Evolutionary conservation across 2,113 vertebrate genomes (phyloP).

Genomic region (Cyanistes caeruleus): DNA sequence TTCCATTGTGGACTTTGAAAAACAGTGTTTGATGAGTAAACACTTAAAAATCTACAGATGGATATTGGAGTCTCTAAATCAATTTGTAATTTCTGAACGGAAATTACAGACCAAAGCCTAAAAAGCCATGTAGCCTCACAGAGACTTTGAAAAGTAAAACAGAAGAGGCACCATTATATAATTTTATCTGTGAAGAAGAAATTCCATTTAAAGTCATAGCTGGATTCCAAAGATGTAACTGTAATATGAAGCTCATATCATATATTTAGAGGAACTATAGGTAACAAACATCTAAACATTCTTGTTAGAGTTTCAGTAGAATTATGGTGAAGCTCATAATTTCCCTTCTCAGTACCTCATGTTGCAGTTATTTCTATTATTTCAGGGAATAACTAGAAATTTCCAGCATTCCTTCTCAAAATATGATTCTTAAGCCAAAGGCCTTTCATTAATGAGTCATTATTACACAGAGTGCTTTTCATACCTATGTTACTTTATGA

Average conservation of each 20-base stretch:
- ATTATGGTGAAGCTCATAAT: neutral
- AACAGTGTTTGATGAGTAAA: too few species aligned
- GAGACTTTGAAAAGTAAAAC: constrained; percentile 19
- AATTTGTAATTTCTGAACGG: constrained; percentile 46
- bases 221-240: neutral
- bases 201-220: neutral
- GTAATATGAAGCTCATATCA: neutral
- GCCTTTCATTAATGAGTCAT: neutral
- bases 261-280: neutral
- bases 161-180: neutral
- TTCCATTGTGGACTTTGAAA: too few species aligned
- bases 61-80: constrained; percentile 38
- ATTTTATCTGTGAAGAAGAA: neutral
- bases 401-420: neutral
- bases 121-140: neutral
- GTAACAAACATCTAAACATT: neutral
- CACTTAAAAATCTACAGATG: constrained; percentile 42
- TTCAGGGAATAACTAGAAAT: neutral
- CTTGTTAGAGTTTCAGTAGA: neutral
- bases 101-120: constrained; percentile 21
- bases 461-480: neutral
- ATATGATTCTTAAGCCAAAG: neutral
- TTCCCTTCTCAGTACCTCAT: neutral
- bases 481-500: neutral
- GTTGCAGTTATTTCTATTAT: neutral